phyloP scores from a whole-genome alignment of 37 sponge, comb jelly and placozoan genomes.

The Spongilla lacustris region DNA sequence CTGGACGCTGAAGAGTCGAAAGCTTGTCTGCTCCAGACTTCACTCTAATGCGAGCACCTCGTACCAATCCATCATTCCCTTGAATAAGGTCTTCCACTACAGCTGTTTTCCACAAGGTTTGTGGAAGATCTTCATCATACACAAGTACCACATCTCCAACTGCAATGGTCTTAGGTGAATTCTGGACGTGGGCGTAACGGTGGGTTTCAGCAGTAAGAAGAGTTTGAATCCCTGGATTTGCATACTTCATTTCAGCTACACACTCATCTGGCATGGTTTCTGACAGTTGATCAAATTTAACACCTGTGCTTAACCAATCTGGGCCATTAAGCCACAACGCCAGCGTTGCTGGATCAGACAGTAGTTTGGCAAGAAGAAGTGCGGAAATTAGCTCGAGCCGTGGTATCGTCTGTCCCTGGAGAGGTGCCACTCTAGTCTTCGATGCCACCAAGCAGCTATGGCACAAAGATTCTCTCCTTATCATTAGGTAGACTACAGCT shows the following conservation, averaged over 20 bases:
- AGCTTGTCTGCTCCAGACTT: not conserved
- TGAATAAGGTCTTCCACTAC: too few species aligned
- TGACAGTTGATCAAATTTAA: too few species aligned
- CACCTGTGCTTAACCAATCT: too few species aligned
- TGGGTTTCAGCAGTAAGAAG: too few species aligned
- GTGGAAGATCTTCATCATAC: not conserved
- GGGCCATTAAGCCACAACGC: too few species aligned
- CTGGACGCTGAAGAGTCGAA: not conserved
- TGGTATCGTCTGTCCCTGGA: constrained; percentile 29
- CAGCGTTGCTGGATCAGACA: too few species aligned
- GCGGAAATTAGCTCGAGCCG: constrained; percentile 23
- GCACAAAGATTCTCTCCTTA: not conserved
- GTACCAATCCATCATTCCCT: too few species aligned
- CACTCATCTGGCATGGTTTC: too few species aligned
- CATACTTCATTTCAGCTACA: too few species aligned
- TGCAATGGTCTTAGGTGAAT: not conserved
- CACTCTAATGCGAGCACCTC: too few species aligned
- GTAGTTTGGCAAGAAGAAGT: constrained; percentile 20
- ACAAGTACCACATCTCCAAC: constrained; percentile 30
- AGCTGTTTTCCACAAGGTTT: not conserved
- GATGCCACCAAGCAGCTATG: not conserved
- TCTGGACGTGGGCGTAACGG: not conserved
- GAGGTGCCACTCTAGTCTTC: constrained; percentile 37
- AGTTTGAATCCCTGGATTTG: too few species aligned
- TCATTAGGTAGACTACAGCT: constrained; percentile 18